Evolutionary conservation across 2,888 invertebrate genomes (phyloP).

Genomic region (Eupithecia inturbata): DNA sequence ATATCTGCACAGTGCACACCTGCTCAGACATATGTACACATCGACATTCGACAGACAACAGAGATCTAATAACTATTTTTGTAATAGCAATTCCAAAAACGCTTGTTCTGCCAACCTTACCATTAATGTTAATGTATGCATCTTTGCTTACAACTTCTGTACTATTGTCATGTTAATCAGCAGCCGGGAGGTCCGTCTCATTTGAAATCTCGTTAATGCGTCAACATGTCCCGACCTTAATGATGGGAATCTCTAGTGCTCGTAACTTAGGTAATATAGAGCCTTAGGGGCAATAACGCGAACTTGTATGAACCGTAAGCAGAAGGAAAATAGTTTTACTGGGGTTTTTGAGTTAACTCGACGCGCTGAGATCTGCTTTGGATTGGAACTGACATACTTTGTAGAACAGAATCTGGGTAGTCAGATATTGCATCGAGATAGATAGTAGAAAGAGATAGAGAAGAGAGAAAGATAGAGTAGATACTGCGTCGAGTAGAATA

Average conservation of each 20-base stretch:
- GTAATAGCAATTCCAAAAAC: not conserved
- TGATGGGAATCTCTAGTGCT: constrained; percentile 40
- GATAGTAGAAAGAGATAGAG: not conserved
- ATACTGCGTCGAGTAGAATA: not conserved
- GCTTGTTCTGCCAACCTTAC: constrained; percentile 11
- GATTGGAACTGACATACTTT: not conserved
- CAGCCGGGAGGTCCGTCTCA: constrained; percentile 33
- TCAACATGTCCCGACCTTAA: constrained; percentile 39
- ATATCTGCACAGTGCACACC: not conserved
- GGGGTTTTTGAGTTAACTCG: not conserved
- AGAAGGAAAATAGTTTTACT: not conserved
- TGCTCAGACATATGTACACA: not conserved
- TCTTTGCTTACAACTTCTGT: constrained; percentile 23
- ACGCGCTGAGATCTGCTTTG: not conserved
- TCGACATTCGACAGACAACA: not conserved
- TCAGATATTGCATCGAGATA: not conserved
- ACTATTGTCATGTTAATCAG: constrained; percentile 37
- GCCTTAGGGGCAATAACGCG: not conserved
- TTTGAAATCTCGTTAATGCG: constrained; percentile 38
- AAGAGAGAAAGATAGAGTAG: no score
- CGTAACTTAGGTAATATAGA: constrained; percentile 15
- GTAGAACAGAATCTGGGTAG: not conserved
- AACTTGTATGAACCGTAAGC: not conserved
- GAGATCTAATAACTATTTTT: not conserved
- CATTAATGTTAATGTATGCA: constrained; percentile 16